These are phyloP conservation scores for Orientallactaga bullata DNA, from an alignment of 2,113 vertebrate species.

Conservation along the genomic window DNA sequence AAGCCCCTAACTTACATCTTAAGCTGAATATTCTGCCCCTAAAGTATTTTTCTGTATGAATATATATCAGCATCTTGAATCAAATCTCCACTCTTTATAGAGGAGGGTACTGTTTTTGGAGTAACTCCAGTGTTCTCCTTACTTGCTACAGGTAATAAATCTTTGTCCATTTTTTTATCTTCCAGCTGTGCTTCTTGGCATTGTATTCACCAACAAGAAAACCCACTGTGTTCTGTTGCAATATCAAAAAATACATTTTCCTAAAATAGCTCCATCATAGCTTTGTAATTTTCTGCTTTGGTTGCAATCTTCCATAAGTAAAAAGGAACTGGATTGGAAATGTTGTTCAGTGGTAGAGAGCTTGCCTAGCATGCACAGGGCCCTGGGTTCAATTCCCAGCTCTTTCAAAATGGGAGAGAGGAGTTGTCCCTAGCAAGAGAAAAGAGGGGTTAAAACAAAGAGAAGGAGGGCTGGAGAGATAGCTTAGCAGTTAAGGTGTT, in stretches of 20 bases:
- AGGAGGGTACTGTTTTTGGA: neutral
- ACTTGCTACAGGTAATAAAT: neutral
- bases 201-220: neutral
- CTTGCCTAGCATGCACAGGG: neutral
- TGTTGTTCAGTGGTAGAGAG: neutral
- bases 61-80: neutral
- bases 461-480: no score
- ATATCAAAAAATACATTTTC: neutral
- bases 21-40: neutral
- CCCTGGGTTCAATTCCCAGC: neutral
- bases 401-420: neutral
- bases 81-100: neutral
- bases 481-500: no score
- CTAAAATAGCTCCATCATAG: conserved; percentile 6
- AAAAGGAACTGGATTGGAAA: neutral
- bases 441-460: conserved; percentile 21
- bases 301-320: neutral
- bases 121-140: neutral
- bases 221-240: neutral
- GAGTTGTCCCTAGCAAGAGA: neutral
- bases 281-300: conserved; percentile 23
- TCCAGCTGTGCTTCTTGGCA: neutral
- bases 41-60: neutral
- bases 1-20: no score
- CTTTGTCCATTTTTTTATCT: neutral